Evolutionary conservation across 2,797 vertebrate genomes (phyloP).

Genomic region (Acanthiza pusilla): DNA sequence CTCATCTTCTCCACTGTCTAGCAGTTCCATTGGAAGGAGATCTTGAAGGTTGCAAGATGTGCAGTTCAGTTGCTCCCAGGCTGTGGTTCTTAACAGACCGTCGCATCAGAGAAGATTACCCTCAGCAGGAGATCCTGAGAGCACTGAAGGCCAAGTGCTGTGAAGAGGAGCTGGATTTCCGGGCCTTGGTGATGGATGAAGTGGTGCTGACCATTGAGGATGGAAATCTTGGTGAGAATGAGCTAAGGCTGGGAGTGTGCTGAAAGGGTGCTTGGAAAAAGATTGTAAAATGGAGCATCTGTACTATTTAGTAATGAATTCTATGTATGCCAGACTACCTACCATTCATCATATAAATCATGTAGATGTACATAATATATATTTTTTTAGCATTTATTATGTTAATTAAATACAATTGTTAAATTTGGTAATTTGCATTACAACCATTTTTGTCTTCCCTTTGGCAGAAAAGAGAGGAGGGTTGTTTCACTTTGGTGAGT

Average conservation of each 20-base stretch:
- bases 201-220: constrained; percentile 80
- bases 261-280: neutral
- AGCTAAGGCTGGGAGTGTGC: neutral
- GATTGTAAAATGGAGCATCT: neutral
- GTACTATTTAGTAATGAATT: neutral
- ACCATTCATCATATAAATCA: neutral
- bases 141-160: constrained; percentile 80
- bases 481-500: neutral
- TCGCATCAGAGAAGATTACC: constrained; percentile 81
- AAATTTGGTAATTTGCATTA: neutral
- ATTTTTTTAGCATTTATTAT: neutral
- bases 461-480: neutral
- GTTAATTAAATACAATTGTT: neutral
- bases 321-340: neutral
- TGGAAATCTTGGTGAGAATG: constrained; percentile 78
- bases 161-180: constrained; percentile 79
- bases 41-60: constrained; percentile 70
- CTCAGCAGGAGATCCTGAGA: constrained; percentile 79
- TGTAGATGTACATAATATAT: neutral
- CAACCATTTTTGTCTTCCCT: neutral
- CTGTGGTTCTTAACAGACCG: constrained; percentile 83
- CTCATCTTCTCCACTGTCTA: constrained; percentile 49
- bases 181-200: constrained; percentile 79
- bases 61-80: constrained; percentile 77
- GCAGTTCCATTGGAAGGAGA: constrained; percentile 45